Base-by-base conservation (phyloP, 2,888 invertebrate species). In the Liodrosophila aerea region DNA sequence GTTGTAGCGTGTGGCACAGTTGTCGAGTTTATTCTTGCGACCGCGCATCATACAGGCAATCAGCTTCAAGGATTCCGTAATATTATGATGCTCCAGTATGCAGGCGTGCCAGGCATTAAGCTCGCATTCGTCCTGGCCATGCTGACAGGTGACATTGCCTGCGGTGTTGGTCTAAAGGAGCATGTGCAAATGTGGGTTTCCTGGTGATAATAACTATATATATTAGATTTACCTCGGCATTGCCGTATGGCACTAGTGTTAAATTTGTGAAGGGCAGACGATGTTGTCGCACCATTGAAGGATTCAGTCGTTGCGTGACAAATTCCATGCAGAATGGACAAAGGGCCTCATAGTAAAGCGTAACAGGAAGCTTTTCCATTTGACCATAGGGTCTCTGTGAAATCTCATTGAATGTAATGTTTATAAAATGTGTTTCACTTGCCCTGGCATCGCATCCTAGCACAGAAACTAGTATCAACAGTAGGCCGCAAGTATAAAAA, bases 81-180 rank as follows among this genome's bases (percentile, higher is more conserved):
- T 60, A 7, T 66, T 65, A 37, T 85, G 80, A 37, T 88, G 76
- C 52, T 90, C 89, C 46, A 90, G 77, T 12, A 90, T 86, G 54
- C 90, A 90, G 12, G 75, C 89, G 59, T 90, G 90, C 51, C 87
- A 64, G 3, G 90, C 88, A 76, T 90, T 90, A 12, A 87, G 49
- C 18, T 88, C 83, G 54, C 90, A 90, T 54, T 90, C 90, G 0
- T 29, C 27, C 1, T 9, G 40, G 0, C 89, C 89, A 56, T 90
- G 90, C 57, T 89, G 90, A 31, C 89, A 89, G 0, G 16, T 49
- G 1, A 89, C 59, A 8, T 63, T 45, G 1, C 64, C 77, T 8
- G 33, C 8, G 0, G 34, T 29, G 15, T 40, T 31, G 2, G 1
- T 5, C n/a, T 2, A 2, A 1, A 7, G 18, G 22, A 15, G 27